Percentiles rank a stretch among this genome's conserved stretches.
Conservation (phyloP, 1,140 invertebrate species). For the Zelostemma sp. region DNA sequence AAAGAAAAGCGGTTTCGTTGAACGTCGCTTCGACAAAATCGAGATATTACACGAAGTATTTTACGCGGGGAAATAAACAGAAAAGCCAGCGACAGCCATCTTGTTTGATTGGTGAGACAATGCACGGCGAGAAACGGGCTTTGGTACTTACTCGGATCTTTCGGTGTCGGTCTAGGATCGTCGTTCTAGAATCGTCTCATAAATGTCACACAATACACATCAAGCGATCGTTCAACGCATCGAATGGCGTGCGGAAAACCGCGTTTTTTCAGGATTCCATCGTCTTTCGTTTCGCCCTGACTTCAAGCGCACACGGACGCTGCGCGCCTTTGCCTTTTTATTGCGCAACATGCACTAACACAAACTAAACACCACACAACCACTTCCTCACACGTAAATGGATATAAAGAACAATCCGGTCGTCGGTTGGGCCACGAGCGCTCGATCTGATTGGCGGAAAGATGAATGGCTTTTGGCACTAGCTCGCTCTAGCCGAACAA, state of each 20-base stretch:
- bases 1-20: no score
- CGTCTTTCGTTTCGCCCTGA: slow-evolving; percentile 37
- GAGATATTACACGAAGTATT: no score
- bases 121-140: slow-evolving; percentile 7
- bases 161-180: not conserved
- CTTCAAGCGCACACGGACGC: slow-evolving; percentile 44
- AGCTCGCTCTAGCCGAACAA: no score
- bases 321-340: slow-evolving; percentile 51
- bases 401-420: no score
- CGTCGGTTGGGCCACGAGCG: no score
- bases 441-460: no score
- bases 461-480: no score
- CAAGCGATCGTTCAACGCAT: slow-evolving; percentile 23
- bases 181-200: slow-evolving; percentile 1
- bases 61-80: slow-evolving; percentile 53
- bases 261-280: slow-evolving; percentile 46
- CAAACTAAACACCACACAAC: no score
- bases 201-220: slow-evolving; percentile 8
- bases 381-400: no score
- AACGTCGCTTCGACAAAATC: no score
- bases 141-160: slow-evolving; percentile 21
- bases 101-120: slow-evolving; percentile 50
- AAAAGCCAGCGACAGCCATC: slow-evolving; percentile 53
- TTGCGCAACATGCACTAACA: no score
- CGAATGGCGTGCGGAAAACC: slow-evolving; percentile 21